Base-by-base conservation (phyloP, 2,113 vertebrate species). In the Strigops habroptila region DNA sequence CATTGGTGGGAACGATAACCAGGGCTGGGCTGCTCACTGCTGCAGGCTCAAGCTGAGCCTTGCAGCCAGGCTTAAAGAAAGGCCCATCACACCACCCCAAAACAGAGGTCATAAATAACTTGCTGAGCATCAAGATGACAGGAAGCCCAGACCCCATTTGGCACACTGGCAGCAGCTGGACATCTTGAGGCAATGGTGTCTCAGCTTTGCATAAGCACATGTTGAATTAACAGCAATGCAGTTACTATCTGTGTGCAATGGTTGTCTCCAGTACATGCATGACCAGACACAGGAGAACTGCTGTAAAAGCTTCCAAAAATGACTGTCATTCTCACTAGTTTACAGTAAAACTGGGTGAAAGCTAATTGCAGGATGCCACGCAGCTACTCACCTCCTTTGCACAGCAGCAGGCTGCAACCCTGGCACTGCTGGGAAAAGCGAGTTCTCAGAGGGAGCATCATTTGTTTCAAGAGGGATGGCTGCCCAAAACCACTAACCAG, bases 401-500 rank as follows among this genome's bases (percentile, higher is more conserved):
- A 17, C 46, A 41, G 88, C 65, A 70, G 52, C 67, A 49, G 68
- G 88, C 81, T 94, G 43, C 79, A 82, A 27, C 43, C 41, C 31
- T 44, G 90, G 88, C 55, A 10, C 82, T 31, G 35, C 73, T 41
- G 86, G 68, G 65, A 95, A 71, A 69, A 81, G 64, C 6, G 10
- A 91, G 35, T 55, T 86, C 64, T 76, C 51, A 31, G 43, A 91
- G 82, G 53, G 65, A 85, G 18, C 80, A 74, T 80, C 24, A 48
- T 23, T 85, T 92, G 55, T 75, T 85, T 46, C 78, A 77, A 64
- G 82, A 96, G 81, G 46, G 18, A 82, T 28, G 37, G 64, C 60
- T 90, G 57, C 91, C 89, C 85, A 57, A 87, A 97, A 90, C 59
- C 85, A 88, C 88, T 90, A 84, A 96, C 88, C 67, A 96, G 65